A percentile compares a stretch with the other conserved stretches of the same genome.
Evolutionary conservation across 2,888 invertebrate genomes (phyloP).

Genomic region (Epistrophe grossulariae): DNA sequence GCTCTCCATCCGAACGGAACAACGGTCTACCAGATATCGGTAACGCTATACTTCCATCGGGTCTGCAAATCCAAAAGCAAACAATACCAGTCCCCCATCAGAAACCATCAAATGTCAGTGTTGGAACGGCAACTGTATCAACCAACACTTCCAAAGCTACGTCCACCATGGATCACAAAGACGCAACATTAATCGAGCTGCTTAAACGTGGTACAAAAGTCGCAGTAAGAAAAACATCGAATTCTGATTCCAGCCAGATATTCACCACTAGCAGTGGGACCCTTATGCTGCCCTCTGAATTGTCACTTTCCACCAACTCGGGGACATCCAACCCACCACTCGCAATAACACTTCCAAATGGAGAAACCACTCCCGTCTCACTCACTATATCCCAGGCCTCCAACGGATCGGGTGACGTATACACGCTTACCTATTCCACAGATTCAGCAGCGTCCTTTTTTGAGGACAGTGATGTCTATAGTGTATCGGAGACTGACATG

Average conservation of each 20-base stretch:
- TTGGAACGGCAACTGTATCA: constrained; percentile 77
- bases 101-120: constrained; percentile 78
- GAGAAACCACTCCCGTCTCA: constrained; percentile 81
- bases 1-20: constrained; percentile 66
- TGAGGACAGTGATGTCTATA: constrained; percentile 90
- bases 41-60: constrained; percentile 80
- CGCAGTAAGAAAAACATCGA: constrained; percentile 88
- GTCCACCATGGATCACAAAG: constrained; percentile 85
- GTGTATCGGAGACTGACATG: constrained; percentile 88
- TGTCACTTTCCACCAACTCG: constrained; percentile 80
- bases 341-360: constrained; percentile 81
- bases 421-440: constrained; percentile 86
- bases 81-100: constrained; percentile 74
- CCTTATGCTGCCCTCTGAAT: constrained; percentile 82
- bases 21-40: constrained; percentile 77
- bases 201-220: constrained; percentile 89
- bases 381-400: constrained; percentile 82
- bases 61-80: constrained; percentile 80
- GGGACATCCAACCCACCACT: constrained; percentile 84
- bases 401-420: constrained; percentile 85
- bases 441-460: constrained; percentile 87
- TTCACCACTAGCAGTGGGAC: constrained; percentile 83
- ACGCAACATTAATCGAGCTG: constrained; percentile 91
- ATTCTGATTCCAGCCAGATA: constrained; percentile 88
- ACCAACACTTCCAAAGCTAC: constrained; percentile 81